Evolutionary conservation across 2,113 vertebrate genomes (phyloP).

Genomic region (Calypte anna): DNA sequence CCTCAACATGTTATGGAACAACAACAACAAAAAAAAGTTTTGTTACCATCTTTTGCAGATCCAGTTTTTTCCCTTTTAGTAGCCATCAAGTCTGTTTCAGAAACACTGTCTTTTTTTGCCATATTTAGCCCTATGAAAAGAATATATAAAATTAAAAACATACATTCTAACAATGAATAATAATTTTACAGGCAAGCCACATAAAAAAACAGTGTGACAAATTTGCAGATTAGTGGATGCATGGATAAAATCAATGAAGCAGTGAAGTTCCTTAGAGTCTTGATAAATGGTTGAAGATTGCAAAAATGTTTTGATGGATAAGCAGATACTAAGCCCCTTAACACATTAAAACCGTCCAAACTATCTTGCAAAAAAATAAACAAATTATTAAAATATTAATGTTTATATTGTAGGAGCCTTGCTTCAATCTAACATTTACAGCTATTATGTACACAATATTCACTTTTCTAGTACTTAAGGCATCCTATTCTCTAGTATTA

Average conservation of each 20-base stretch:
- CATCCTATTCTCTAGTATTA: background rate
- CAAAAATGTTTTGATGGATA: background rate
- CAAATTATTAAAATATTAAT: background rate
- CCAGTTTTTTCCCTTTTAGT: slow-evolving; percentile 52
- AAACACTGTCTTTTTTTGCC: slow-evolving; percentile 67
- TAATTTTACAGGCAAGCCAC: background rate
- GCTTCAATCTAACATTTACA: background rate
- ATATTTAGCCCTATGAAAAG: slow-evolving; percentile 68
- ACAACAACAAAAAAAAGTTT: background rate
- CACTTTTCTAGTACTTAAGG: background rate
- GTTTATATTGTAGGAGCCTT: background rate
- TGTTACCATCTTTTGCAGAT: slow-evolving; percentile 74
- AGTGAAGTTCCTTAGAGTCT: background rate
- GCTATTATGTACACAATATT: background rate
- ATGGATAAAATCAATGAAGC: background rate
- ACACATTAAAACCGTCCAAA: background rate
- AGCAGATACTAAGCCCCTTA: background rate
- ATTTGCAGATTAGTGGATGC: background rate
- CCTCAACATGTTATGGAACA: background rate
- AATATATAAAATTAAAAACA: background rate
- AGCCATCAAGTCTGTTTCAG: slow-evolving; percentile 55
- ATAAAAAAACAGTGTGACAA: background rate
- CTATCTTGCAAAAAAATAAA: background rate
- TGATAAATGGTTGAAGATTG: background rate
- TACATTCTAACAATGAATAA: background rate